Evolutionary conservation across 2,113 vertebrate species (phyloP).

Genomic region (Pachypanchax playfairii): DNA sequence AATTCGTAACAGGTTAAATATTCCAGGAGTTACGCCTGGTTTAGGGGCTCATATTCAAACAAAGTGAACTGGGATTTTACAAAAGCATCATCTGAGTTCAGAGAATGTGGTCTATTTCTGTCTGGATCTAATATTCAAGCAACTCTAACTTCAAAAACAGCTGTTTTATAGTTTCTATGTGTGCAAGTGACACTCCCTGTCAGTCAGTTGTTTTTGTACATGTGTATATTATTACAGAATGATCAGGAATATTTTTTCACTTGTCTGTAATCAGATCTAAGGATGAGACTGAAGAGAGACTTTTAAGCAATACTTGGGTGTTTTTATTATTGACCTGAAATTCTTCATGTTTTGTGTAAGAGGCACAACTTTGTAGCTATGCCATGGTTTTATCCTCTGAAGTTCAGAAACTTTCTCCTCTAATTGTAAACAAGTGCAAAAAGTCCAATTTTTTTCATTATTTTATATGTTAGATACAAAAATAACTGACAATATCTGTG

Average conservation of each 20-base stretch:
- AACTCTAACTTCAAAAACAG: too few species aligned
- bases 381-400: slow-evolving; percentile 14
- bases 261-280: neutral
- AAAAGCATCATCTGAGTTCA: too few species aligned
- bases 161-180: too few species aligned
- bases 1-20: neutral
- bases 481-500: slow-evolving; percentile 18
- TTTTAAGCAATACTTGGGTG: slow-evolving; percentile 56
- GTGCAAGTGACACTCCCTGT: slow-evolving; percentile 3
- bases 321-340: slow-evolving; percentile 17
- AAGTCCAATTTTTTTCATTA: neutral
- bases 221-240: slow-evolving; percentile 2
- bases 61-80: too few species aligned
- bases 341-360: slow-evolving; percentile 5
- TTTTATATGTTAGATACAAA: slow-evolving; percentile 2
- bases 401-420: neutral
- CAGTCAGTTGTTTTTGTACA: slow-evolving; percentile 12
- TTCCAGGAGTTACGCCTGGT: slow-evolving; percentile 16
- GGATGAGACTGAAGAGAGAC: neutral
- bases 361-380: slow-evolving; percentile 26
- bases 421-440: slow-evolving; percentile 44
- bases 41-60: slow-evolving; percentile 62
- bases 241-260: neutral
- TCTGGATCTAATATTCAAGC: too few species aligned
- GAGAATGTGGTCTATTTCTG: too few species aligned